Percentiles rank a stretch among this genome's conserved stretches.
These are phyloP conservation scores for Hippocampus barbouri DNA, from an alignment of 2,113 vertebrate genomes.

Conservation along the genomic window DNA sequence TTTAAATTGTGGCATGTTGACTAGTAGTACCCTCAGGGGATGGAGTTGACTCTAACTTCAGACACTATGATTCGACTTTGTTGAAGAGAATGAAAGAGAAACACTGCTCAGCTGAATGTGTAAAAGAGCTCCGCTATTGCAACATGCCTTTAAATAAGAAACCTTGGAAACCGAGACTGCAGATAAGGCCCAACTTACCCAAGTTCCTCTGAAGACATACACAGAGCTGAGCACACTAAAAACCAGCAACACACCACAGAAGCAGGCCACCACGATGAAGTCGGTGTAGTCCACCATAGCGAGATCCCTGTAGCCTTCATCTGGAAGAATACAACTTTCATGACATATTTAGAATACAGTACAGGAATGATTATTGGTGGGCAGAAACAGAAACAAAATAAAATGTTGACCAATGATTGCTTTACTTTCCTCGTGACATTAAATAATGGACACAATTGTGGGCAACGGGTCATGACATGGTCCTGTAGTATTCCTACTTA, in stretches of 20 bases:
- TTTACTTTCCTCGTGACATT: too few species aligned
- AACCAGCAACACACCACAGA: constrained; percentile 52
- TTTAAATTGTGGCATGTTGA: neutral
- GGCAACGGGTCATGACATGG: too few species aligned
- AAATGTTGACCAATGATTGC: too few species aligned
- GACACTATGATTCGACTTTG: neutral
- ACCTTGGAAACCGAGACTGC: neutral
- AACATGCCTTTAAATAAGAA: constrained; percentile 15
- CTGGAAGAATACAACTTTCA: constrained; percentile 42
- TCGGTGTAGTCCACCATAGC: rapidly evolving
- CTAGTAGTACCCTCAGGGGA: neutral
- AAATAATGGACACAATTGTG: too few species aligned
- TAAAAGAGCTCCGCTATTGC: neutral
- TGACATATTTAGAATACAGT: neutral
- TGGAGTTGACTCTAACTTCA: neutral
- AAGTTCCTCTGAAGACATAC: constrained; percentile 58
- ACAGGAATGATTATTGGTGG: neutral
- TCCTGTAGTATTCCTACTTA: too few species aligned
- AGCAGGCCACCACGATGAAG: constrained; percentile 1
- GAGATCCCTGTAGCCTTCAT: constrained; percentile 18
- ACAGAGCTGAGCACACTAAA: constrained; percentile 59
- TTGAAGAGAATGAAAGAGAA: neutral
- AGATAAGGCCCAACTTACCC: constrained; percentile 48
- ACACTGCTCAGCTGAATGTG: neutral
- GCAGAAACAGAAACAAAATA: too few species aligned